Conservation (phyloP, 2,113 vertebrate species). For the Paramormyrops kingsleyae region DNA sequence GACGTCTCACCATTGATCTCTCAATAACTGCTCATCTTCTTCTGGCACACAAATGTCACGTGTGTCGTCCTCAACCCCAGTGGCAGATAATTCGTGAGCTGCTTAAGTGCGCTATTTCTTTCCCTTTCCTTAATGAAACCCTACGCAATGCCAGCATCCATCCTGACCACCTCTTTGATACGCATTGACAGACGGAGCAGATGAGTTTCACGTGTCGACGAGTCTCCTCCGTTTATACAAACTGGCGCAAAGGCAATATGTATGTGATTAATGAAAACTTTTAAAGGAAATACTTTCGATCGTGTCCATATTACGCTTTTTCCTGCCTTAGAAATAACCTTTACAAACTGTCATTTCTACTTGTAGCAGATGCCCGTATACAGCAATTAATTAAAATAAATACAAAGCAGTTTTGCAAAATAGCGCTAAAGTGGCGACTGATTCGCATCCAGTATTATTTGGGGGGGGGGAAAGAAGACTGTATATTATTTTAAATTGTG, state of each 20-base stretch:
- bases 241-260: neutral
- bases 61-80: neutral
- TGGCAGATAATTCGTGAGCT: neutral
- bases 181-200: neutral
- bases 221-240: neutral
- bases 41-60: neutral
- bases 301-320: neutral
- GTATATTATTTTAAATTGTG: neutral
- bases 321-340: neutral
- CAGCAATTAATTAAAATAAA: neutral
- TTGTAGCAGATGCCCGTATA: neutral
- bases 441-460: neutral
- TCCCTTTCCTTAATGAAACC: neutral
- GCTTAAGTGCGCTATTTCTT: neutral
- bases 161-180: neutral
- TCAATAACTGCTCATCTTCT: neutral
- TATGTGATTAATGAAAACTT: neutral
- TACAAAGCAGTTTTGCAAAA: neutral
- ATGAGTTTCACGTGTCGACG: neutral
- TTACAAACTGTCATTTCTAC: neutral
- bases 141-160: neutral
- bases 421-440: neutral
- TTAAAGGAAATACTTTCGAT: neutral
- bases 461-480: neutral
- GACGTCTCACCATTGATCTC: neutral